phyloP scores from a whole-genome alignment of 2,113 vertebrate genomes.

The Monarcha castaneiventris region DNA sequence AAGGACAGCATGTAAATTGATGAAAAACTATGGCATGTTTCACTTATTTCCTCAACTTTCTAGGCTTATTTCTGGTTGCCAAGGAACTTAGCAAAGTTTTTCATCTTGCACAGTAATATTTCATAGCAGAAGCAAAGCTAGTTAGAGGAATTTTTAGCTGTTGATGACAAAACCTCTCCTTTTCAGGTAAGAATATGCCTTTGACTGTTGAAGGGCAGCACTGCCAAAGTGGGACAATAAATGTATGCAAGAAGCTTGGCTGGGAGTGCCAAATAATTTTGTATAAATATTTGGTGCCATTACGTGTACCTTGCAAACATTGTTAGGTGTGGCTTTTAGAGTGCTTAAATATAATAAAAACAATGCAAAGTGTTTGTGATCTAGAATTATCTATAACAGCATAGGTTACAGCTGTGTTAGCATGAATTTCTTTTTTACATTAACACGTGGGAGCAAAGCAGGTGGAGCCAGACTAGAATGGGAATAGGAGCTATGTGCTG shows the following conservation, averaged over 20 bases:
- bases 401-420: not conserved
- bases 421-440: not conserved
- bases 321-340: not conserved
- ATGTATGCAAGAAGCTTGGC: not conserved
- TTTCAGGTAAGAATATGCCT: not conserved
- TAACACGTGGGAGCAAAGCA: not conserved
- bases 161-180: not conserved
- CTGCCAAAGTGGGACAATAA: not conserved
- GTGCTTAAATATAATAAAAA: not conserved
- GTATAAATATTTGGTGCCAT: not conserved
- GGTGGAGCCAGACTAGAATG: not conserved
- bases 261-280: not conserved
- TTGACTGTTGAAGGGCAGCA: not conserved
- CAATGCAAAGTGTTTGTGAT: not conserved
- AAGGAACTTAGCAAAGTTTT: not conserved
- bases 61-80: not conserved
- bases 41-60: not conserved
- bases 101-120: not conserved
- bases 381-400: not conserved
- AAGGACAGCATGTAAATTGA: not conserved
- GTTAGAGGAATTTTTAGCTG: not conserved
- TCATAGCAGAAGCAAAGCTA: not conserved
- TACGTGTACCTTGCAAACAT: not conserved
- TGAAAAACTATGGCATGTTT: not conserved
- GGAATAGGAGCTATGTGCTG: not conserved